phyloP scores from a whole-genome alignment of 92 coral and sea anemone species.

The Palythoa grandis region DNA sequence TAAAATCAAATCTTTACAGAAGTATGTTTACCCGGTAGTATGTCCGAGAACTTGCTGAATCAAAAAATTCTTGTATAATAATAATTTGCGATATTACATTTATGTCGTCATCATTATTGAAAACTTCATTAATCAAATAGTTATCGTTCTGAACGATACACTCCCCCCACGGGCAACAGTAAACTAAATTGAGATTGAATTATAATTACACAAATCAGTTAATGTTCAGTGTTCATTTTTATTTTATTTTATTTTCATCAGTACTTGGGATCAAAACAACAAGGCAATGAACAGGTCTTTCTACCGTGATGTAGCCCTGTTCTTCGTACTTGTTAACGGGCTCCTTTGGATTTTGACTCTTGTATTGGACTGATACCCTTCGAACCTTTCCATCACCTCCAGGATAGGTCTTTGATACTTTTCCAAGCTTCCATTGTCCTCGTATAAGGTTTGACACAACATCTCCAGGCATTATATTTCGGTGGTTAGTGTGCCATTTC shows the following conservation, averaged over 20 bases:
- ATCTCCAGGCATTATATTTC: conserved; percentile 61
- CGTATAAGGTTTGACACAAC: conserved; percentile 67
- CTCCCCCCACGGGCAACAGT: not conserved
- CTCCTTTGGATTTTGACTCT: conserved; percentile 32
- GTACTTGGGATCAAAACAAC: not conserved
- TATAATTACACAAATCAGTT: not conserved
- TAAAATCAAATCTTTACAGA: no score
- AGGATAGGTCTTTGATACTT: conserved; percentile 59
- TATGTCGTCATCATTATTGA: not conserved
- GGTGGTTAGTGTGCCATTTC: conserved; percentile 66
- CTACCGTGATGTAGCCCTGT: conserved; percentile 8
- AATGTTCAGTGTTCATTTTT: conserved; percentile 17
- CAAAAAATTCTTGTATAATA: not conserved
- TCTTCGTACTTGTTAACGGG: conserved; percentile 23
- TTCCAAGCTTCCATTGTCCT: conserved; percentile 76
- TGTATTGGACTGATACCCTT: not conserved
- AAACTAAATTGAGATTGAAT: not conserved
- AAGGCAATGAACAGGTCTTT: not conserved
- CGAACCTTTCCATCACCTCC: no score
- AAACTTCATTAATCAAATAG: not conserved
- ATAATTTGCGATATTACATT: not conserved
- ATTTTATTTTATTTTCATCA: conserved; percentile 3
- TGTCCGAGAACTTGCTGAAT: not conserved
- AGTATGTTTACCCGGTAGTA: no score
- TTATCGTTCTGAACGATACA: no score